phyloP scores from a whole-genome alignment of 2,113 vertebrate genomes.

The Riparia riparia region DNA sequence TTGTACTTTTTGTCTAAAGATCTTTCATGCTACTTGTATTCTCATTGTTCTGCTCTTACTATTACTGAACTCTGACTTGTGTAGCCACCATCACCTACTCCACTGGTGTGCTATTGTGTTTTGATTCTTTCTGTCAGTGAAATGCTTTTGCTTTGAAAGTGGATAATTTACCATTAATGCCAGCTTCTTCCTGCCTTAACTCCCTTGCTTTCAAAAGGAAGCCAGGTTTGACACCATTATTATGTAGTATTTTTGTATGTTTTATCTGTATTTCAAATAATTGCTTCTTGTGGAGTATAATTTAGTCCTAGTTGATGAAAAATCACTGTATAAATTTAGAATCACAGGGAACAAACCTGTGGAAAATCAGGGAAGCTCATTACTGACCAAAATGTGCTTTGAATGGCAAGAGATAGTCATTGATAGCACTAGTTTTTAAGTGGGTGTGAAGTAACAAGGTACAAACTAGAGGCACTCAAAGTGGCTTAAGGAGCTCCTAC shows the following conservation, averaged over 20 bases:
- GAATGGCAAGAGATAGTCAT: not conserved
- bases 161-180: not conserved
- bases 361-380: not conserved
- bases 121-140: not conserved
- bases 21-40: not conserved
- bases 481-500: not conserved
- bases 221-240: not conserved
- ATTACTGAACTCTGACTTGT: not conserved
- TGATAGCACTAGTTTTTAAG: not conserved
- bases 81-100: not conserved
- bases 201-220: not conserved
- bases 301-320: not conserved
- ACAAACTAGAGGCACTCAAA: not conserved
- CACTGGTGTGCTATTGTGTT: not conserved
- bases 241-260: not conserved
- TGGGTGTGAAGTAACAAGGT: not conserved
- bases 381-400: not conserved
- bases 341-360: not conserved
- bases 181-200: not conserved
- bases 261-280: conserved; percentile 1
- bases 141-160: not conserved
- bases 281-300: not conserved
- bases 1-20: not conserved
- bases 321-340: not conserved
- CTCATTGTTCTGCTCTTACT: not conserved